These are phyloP conservation scores for Pachyrhynchus sulphureomaculatus DNA, from an alignment of 1,140 invertebrate species.

Conservation along the genomic window DNA sequence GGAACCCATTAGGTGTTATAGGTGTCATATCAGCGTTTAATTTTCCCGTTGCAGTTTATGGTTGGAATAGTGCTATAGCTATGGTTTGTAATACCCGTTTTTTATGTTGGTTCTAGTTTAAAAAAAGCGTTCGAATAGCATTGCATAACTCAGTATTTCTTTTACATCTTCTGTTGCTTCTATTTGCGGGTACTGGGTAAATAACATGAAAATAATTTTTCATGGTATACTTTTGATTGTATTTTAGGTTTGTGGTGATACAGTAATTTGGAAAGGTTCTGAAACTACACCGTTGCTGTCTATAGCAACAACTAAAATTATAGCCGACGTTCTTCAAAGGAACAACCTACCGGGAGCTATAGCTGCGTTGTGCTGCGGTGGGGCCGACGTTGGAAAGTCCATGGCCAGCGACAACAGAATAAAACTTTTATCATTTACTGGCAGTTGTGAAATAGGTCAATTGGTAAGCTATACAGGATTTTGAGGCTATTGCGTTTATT, in stretches of 20 bases:
- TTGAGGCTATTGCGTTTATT: constrained; percentile 38
- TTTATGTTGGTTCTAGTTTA: no score
- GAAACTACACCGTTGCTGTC: constrained; percentile 87
- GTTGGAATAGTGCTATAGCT: constrained; percentile 98
- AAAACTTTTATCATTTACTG: constrained; percentile 93
- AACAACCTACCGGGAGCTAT: constrained; percentile 89
- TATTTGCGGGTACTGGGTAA: no score
- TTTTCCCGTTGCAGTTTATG: constrained; percentile 97
- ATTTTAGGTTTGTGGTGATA: constrained; percentile 79
- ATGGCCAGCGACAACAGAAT: constrained; percentile 79
- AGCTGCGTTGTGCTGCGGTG: constrained; percentile 84
- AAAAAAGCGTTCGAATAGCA: no score
- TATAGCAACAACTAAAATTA: constrained; percentile 90
- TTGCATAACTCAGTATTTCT: no score
- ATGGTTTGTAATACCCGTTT: no score
- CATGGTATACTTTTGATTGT: no score
- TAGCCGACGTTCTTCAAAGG: constrained; percentile 73
- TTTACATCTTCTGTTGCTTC: no score
- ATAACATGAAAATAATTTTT: no score
- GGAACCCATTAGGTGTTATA: constrained; percentile 92
- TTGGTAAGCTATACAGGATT: constrained; percentile 58
- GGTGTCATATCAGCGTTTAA: constrained; percentile 99
- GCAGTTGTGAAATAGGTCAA: constrained; percentile 81
- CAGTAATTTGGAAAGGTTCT: constrained; percentile 94
- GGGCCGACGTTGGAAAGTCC: constrained; percentile 80